Evolutionary conservation across 2,113 vertebrate genomes (phyloP), one percentile per base, ranked within the genome.

Genomic region (Eidolon helvum): DNA sequence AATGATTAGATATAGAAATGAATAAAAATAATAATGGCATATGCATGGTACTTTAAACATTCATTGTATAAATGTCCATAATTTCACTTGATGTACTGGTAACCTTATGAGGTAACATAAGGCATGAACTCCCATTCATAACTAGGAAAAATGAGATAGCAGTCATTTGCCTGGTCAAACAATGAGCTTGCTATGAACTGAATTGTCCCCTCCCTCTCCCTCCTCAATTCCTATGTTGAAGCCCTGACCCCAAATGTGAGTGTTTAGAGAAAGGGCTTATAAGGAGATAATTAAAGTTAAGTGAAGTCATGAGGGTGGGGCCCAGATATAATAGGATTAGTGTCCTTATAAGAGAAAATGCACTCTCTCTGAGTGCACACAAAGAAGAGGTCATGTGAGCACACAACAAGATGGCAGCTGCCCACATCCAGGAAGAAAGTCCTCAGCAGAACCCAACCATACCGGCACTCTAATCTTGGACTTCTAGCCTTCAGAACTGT

Each of bases 1-100:
- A 96, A 55, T 43, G 55, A 18, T 26, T 16, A 30, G 2, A 40
- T 91, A 71, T 43, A 55, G 35, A 77, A 93, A 87, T 94, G 7
- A 75, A 72, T 65, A 40, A 77, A 84, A 65, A 63, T 63, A 50
- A 78, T 63, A 78, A 79, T 38, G 35, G 30, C 4, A 40, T n/a
- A 65, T 26, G 24, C 33, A 65, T 71, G 38, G 33, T 26, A 69
- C 21, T 82, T 82, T 40, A 63, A 89, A 59, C 57, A 90, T 40
- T 84, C 28, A 16, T 59, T 21, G 35, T 74, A 40, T 87, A 79
- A 74, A 48, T 0, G 1, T 53, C 50, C 65, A 87, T 87, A 53
- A 38, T 45, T 78, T 89, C 53, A 65, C 14, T 63, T 66, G 61
- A 57, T 16, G 22, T 45, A 26, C 50, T 80, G 8, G 3, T 48